Evolutionary conservation across 2,113 vertebrate genomes (phyloP).

Genomic region (Brachyhypopomus occidentalis): DNA sequence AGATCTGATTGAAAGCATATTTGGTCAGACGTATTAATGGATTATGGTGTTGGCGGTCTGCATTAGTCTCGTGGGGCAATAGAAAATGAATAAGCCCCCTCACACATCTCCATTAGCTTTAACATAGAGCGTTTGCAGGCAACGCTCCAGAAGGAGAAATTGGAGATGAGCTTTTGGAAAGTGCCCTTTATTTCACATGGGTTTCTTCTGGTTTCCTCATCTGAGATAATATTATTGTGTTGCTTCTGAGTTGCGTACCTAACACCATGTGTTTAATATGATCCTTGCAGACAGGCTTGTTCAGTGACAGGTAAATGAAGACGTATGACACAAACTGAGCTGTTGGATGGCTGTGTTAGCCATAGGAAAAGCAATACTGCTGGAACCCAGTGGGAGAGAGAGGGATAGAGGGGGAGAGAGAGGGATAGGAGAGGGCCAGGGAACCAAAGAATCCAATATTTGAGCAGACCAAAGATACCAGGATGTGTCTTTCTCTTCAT

Average conservation of each 20-base stretch:
- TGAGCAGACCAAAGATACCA: too few relatives aligned
- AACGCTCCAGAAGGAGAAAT: background rate
- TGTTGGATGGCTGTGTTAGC: constrained; percentile 19
- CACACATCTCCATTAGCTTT: background rate
- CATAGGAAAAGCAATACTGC: constrained; percentile 32
- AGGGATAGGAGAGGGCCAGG: constrained; percentile 8
- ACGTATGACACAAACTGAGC: constrained; percentile 23
- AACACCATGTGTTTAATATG: background rate
- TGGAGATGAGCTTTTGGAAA: constrained; percentile 25
- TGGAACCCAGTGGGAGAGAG: background rate
- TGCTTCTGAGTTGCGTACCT: constrained; percentile 19
- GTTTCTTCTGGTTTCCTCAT: background rate
- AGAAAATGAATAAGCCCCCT: constrained; percentile 25
- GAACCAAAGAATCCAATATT: too few relatives aligned
- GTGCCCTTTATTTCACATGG: background rate
- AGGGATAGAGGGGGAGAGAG: background rate
- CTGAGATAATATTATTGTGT: constrained; percentile 11
- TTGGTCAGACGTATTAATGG: constrained; percentile 14
- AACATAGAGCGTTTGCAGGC: too few relatives aligned
- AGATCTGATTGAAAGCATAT: constrained; percentile 38
- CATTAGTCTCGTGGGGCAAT: constrained; percentile 29
- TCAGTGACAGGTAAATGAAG: constrained; percentile 43
- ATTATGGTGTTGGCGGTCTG: constrained; percentile 20
- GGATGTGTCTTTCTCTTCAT: constrained; percentile 5
- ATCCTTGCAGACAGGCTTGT: constrained; percentile 21